phyloP scores from a whole-genome alignment of 2,797 vertebrate species.

The Parambassis ranga region DNA sequence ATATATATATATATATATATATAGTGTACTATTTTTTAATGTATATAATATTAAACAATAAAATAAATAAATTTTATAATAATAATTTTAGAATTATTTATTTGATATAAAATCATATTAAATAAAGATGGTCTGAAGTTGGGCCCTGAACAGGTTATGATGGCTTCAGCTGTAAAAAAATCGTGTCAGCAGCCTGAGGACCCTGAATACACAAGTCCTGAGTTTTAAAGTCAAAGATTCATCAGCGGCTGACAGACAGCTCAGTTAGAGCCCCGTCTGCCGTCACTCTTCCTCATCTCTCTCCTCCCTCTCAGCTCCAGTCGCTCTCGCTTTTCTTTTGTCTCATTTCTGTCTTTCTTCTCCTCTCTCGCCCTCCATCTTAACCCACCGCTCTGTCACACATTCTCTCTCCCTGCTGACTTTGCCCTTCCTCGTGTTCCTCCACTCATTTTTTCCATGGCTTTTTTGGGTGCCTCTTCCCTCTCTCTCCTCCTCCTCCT shows the following conservation, averaged over 20 bases:
- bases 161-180: conserved; percentile 1
- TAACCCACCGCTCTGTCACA: conserved; percentile 56
- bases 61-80: no score
- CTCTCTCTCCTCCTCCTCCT: conserved; percentile 63
- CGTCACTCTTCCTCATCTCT: neutral
- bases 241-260: no score
- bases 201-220: no score
- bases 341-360: neutral
- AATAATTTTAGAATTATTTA: no score
- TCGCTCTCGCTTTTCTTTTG: neutral
- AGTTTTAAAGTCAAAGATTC: neutral
- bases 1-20: no score
- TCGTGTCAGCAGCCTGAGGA: neutral
- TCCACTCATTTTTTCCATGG: conserved; percentile 87
- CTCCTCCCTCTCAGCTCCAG: no score
- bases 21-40: no score
- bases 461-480: conserved; percentile 78
- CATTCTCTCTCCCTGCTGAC: conserved; percentile 78
- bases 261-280: no score
- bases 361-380: conserved; percentile 45
- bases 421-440: conserved; percentile 81
- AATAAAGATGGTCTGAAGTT: neutral
- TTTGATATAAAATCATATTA: no score
- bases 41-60: no score
- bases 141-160: neutral